Conservation (phyloP, 2,888 invertebrate genomes). For the Anticlea derivata region DNA sequence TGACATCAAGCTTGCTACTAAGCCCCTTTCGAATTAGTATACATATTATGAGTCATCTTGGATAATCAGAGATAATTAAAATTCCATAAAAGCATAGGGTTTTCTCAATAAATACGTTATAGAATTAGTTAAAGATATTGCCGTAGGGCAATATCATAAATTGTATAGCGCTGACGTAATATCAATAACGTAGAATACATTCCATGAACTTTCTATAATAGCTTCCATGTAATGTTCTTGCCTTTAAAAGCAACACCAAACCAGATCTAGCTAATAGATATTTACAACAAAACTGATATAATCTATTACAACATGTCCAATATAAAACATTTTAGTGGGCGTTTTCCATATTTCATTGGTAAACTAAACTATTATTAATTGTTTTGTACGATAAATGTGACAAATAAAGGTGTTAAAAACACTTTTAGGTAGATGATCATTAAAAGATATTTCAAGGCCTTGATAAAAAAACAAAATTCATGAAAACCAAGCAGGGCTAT, state of each 20-base stretch:
- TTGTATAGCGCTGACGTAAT: slow-evolving; percentile 8
- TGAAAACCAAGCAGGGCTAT: no score
- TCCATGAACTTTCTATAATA: slow-evolving; percentile 5
- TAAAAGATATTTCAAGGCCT: no score
- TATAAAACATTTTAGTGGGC: background rate
- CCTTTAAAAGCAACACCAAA: background rate
- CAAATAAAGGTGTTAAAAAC: no score
- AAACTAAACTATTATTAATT: background rate
- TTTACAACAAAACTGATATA: background rate
- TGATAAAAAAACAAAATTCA: no score
- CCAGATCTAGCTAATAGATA: slow-evolving; percentile 1
- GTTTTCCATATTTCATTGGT: background rate
- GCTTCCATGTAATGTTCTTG: slow-evolving; percentile 6
- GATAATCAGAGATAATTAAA: slow-evolving; percentile 2
- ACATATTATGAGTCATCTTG: no score
- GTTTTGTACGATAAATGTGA: no score
- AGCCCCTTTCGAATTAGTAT: no score
- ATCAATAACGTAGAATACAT: slow-evolving; percentile 4
- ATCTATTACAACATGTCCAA: background rate
- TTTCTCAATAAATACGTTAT: slow-evolving; percentile 6
- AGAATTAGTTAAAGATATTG: no score
- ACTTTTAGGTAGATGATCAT: no score
- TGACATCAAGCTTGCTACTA: no score
- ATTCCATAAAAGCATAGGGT: slow-evolving; percentile 2
- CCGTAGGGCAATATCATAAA: slow-evolving; percentile 15